Evolutionary conservation across 2,797 vertebrate species (phyloP).

Genomic region (Gambelia wislizenii): DNA sequence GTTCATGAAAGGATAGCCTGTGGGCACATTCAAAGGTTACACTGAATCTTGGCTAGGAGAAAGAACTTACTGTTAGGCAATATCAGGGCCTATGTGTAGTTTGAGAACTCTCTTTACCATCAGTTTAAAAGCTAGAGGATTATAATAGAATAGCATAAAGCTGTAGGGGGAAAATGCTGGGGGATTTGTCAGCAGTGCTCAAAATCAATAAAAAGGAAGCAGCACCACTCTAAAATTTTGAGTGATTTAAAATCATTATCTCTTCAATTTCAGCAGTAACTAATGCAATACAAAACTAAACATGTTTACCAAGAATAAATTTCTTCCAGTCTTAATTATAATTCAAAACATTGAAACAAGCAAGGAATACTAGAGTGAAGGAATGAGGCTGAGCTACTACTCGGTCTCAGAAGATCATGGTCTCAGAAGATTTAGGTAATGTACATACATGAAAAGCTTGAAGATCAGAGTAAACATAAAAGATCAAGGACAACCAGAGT

Average conservation of each 20-base stretch:
- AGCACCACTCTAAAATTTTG: not conserved
- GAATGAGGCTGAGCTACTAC: no score
- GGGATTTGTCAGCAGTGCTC: not conserved
- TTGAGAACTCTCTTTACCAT: not conserved
- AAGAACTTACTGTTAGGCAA: not conserved
- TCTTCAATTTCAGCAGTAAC: not conserved
- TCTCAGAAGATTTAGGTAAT: not conserved
- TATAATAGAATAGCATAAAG: not conserved
- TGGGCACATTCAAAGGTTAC: not conserved
- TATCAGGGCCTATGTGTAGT: not conserved
- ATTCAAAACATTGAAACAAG: not conserved
- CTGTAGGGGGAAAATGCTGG: not conserved
- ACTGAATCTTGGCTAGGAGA: not conserved
- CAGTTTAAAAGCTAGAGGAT: not conserved
- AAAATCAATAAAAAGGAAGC: not conserved
- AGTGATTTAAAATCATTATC: no score
- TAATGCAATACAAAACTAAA: not conserved
- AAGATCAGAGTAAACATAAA: not conserved
- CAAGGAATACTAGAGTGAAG: no score
- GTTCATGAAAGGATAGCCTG: not conserved
- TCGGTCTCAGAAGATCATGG: no score
- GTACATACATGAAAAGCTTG: not conserved
- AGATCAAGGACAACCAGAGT: not conserved
- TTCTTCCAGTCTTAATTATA: not conserved
- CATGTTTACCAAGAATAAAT: not conserved